Percentiles rank a stretch among this genome's conserved stretches.
Evolutionary conservation across 1,140 invertebrate genomes (phyloP).

Genomic region (Geopemphigus sp.): DNA sequence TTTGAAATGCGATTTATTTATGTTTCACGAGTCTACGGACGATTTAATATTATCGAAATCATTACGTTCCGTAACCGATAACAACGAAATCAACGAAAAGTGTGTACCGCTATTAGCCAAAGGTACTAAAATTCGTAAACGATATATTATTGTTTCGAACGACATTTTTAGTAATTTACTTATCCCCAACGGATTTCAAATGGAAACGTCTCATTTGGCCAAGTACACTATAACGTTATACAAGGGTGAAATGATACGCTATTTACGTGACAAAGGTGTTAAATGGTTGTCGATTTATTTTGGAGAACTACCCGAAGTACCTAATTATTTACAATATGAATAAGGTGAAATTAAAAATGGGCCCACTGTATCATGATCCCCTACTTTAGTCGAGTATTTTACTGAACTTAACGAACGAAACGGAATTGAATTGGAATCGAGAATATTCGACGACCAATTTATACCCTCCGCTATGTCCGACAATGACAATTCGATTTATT

Average conservation of each 20-base stretch:
- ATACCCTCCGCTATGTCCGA: conserved; percentile 31
- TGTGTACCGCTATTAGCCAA: neutral
- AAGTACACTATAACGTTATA: conserved; percentile 27
- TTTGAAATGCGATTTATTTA: conserved; percentile 37
- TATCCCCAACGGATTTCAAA: conserved; percentile 26
- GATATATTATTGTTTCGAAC: neutral
- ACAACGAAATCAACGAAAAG: neutral
- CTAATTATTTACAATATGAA: neutral
- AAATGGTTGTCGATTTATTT: conserved; percentile 40
- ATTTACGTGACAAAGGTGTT: neutral
- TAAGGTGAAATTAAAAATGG: neutral
- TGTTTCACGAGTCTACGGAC: neutral
- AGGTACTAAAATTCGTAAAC: neutral
- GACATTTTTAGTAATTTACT: conserved; percentile 6
- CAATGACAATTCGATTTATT: conserved; percentile 6
- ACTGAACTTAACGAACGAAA: neutral
- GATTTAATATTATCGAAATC: neutral
- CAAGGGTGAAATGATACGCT: conserved; percentile 4
- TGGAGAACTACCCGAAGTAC: conserved; percentile 15
- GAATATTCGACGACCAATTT: conserved; percentile 13
- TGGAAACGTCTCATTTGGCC: conserved; percentile 20
- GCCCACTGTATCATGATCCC: neutral
- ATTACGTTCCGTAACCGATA: neutral
- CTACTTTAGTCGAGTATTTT: conserved; percentile 1
- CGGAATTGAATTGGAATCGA: neutral